phyloP scores from a whole-genome alignment of 2,797 vertebrate genomes.

The Pangasius mekongensis region DNA sequence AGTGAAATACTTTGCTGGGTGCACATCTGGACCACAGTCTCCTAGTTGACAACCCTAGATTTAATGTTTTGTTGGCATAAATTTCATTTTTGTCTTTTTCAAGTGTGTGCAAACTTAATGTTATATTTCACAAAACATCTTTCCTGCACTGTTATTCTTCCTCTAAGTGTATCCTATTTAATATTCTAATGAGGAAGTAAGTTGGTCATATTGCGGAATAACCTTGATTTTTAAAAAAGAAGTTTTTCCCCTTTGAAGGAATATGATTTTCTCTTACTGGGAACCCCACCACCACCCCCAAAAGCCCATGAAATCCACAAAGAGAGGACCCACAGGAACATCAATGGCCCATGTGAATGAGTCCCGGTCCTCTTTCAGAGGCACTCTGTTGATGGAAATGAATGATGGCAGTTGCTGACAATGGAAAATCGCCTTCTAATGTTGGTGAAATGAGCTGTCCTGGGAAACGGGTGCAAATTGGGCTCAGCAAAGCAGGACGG shows the following conservation, averaged over 20 bases:
- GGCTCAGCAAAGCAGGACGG: slow-evolving; percentile 56
- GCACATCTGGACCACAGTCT: slow-evolving; percentile 21
- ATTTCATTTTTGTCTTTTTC: background rate
- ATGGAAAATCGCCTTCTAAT: slow-evolving; percentile 69
- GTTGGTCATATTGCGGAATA: background rate
- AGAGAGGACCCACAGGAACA: slow-evolving; percentile 50
- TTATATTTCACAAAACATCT: background rate
- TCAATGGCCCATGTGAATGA: slow-evolving; percentile 55
- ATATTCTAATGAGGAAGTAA: background rate
- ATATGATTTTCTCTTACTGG: slow-evolving; percentile 16
- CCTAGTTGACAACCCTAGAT: background rate
- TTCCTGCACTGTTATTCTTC: background rate
- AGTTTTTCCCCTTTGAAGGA: slow-evolving; percentile 8
- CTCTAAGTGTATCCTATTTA: background rate
- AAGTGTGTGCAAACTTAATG: too few species aligned
- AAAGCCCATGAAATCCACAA: slow-evolving; percentile 34
- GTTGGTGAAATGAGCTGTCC: slow-evolving; percentile 69
- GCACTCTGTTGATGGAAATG: slow-evolving; percentile 72
- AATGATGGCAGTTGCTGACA: slow-evolving; percentile 75
- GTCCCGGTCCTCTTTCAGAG: slow-evolving; percentile 66
- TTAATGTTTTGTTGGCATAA: background rate
- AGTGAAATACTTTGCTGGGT: background rate
- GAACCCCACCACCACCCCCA: background rate
- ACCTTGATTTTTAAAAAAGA: background rate
- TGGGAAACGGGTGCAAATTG: slow-evolving; percentile 63